These are phyloP conservation scores for Philonicus albiceps DNA, from an alignment of 2,888 invertebrate species.

Conservation along the genomic window DNA sequence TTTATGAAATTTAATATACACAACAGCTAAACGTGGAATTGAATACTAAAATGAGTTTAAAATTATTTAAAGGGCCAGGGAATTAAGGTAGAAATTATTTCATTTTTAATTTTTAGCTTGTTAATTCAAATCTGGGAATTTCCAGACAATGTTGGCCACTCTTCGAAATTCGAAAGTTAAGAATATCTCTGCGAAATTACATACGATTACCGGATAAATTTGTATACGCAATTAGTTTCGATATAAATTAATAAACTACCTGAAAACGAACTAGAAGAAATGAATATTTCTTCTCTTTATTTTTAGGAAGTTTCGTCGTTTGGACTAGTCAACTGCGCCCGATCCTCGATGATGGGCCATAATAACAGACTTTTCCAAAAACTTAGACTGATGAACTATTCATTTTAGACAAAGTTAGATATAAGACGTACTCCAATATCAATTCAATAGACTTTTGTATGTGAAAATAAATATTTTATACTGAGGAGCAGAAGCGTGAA, in stretches of 20 bases:
- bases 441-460: not conserved
- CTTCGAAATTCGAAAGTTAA: not conserved
- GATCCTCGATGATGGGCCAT: no score
- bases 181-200: no score
- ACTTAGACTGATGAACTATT: no score
- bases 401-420: no score
- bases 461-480: not conserved
- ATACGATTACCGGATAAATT: not conserved
- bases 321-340: no score
- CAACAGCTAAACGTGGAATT: not conserved
- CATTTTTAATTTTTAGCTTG: not conserved
- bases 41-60: not conserved
- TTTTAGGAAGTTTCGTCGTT: no score
- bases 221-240: not conserved
- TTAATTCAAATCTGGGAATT: not conserved
- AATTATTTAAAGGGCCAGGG: not conserved
- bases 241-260: not conserved
- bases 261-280: no score
- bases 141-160: not conserved
- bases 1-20: not conserved
- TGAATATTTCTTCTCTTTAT: no score
- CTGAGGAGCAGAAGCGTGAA: not conserved
- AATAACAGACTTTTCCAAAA: no score
- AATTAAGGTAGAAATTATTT: not conserved
- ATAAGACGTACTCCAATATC: no score